Evolutionary conservation across 2,888 invertebrate genomes (phyloP).

Genomic region (Philaethria dido): DNA sequence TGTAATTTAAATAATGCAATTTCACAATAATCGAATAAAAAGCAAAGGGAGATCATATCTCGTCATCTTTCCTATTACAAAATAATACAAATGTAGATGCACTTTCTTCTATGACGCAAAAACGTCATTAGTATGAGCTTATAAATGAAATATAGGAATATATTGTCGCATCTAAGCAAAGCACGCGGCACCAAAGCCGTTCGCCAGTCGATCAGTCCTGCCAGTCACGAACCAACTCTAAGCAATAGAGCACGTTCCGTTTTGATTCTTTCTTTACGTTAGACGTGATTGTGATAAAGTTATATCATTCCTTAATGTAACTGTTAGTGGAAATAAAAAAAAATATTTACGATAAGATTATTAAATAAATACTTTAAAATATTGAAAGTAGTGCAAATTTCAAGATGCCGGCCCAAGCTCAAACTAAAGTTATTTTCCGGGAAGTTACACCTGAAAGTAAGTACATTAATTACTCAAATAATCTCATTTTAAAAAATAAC

Average conservation of each 20-base stretch:
- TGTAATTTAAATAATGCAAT: not conserved
- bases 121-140: constrained; percentile 35
- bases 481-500: not conserved
- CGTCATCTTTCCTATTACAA: constrained; percentile 17
- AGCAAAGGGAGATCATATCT: constrained; percentile 12
- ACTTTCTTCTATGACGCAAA: constrained; percentile 39
- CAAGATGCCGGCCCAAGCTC: constrained; percentile 73
- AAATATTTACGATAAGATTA: not conserved
- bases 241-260: constrained; percentile 20
- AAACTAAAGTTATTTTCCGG: constrained; percentile 62
- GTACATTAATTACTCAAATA: constrained; percentile 48
- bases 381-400: constrained; percentile 9
- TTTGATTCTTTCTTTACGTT: constrained; percentile 2
- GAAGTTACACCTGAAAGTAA: constrained; percentile 77
- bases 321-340: not conserved
- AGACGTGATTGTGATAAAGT: constrained; percentile 20
- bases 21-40: not conserved
- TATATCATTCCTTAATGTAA: constrained; percentile 14
- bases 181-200: constrained; percentile 21
- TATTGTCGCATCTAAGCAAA: constrained; percentile 29
- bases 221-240: constrained; percentile 33
- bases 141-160: constrained; percentile 34
- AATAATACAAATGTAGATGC: constrained; percentile 36
- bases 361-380: not conserved
- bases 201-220: constrained; percentile 7